phyloP scores from a whole-genome alignment of 2,888 invertebrate species.

The Ischnura elegans region DNA sequence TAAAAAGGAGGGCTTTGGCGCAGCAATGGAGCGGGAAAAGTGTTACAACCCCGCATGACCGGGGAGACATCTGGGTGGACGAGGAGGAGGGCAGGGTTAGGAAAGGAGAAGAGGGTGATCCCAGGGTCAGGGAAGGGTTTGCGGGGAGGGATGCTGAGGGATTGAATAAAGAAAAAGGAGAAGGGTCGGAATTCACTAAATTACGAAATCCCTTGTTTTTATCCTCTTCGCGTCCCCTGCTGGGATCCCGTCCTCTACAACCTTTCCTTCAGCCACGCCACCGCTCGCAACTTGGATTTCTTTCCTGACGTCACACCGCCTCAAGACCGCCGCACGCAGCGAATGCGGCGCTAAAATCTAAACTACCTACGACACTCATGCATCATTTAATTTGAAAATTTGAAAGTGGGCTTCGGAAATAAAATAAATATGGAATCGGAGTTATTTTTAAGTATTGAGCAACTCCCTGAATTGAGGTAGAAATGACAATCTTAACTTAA shows the following conservation, averaged over 20 bases:
- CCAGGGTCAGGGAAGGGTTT: not conserved
- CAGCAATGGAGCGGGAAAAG: not conserved
- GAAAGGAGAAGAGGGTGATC: too few species aligned
- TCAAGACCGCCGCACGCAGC: not conserved
- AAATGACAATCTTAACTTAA: too few species aligned
- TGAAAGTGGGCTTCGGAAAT: too few species aligned
- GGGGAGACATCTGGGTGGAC: not conserved
- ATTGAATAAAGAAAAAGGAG: constrained; percentile 29
- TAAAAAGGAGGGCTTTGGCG: not conserved
- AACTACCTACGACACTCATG: not conserved
- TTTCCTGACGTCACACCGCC: constrained; percentile 14
- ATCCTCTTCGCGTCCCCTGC: not conserved
- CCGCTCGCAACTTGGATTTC: not conserved
- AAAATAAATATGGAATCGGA: too few species aligned
- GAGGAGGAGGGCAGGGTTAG: not conserved
- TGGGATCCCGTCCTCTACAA: too few species aligned
- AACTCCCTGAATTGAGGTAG: too few species aligned
- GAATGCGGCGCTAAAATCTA: not conserved
- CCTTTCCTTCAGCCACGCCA: not conserved
- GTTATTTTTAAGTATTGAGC: too few species aligned
- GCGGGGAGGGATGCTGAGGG: not conserved
- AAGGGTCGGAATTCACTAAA: constrained; percentile 50
- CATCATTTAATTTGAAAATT: not conserved
- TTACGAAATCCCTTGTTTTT: constrained; percentile 40
- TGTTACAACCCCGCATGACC: not conserved